Evolutionary conservation across 2,797 vertebrate species (phyloP).

Genomic region (Megaceryle alcyon): DNA sequence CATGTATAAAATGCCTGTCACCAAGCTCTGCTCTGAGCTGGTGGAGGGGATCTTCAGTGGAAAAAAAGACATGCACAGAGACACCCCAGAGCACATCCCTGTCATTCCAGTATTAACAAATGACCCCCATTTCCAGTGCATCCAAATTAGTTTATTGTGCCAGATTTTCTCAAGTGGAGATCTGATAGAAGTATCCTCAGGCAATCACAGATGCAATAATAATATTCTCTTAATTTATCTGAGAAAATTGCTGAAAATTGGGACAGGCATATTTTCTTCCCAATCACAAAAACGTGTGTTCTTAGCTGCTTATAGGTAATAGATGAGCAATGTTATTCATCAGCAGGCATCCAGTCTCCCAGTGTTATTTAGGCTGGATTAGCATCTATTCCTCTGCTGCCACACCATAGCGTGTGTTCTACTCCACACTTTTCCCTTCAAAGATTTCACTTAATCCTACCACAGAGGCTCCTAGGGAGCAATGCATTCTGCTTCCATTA

Average conservation of each 20-base stretch:
- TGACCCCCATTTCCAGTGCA: background rate
- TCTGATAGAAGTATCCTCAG: background rate
- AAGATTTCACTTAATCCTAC: background rate
- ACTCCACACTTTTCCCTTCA: background rate
- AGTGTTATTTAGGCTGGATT: background rate
- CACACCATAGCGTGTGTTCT: background rate
- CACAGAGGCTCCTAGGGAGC: background rate
- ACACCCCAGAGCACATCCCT: background rate
- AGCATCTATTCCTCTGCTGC: background rate
- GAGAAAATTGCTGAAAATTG: background rate
- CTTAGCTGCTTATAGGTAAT: background rate
- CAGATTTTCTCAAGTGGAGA: background rate
- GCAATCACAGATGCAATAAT: conserved; percentile 7
- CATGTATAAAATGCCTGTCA: background rate
- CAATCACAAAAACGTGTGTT: background rate
- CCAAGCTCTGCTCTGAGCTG: background rate
- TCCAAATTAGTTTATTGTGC: background rate
- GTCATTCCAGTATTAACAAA: background rate
- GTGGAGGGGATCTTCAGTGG: background rate
- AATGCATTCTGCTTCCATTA: background rate
- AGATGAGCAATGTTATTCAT: background rate
- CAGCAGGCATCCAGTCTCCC: background rate
- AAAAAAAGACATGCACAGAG: background rate
- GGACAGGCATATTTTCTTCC: background rate
- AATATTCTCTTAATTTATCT: conserved; percentile 2